Percentiles rank a stretch among this genome's conserved stretches.
Conservation (phyloP, 2,888 invertebrate genomes). For the Torymus aiolomorphi region DNA sequence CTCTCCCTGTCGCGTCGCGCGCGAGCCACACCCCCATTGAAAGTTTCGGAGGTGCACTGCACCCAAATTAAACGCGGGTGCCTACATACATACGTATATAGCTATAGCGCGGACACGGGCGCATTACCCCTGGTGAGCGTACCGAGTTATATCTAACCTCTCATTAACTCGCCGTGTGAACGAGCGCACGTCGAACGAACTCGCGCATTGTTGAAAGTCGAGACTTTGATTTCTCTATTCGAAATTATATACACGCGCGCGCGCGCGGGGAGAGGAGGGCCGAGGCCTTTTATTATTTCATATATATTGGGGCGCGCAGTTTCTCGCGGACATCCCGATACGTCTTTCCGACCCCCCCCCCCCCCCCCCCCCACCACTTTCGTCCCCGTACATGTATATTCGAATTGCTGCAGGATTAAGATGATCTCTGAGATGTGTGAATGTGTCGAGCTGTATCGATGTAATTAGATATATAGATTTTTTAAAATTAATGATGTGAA, state of each 20-base stretch:
- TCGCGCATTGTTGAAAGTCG: constrained; percentile 61
- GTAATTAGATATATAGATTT: too few species aligned
- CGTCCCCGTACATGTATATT: too few species aligned
- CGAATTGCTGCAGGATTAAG: too few species aligned
- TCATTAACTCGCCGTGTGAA: constrained; percentile 75
- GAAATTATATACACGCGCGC: constrained; percentile 56
- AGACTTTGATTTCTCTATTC: constrained; percentile 67
- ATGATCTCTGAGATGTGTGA: too few species aligned
- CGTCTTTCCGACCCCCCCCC: too few species aligned
- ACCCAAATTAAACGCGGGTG: constrained; percentile 73
- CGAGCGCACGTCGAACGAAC: constrained; percentile 39
- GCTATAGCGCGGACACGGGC: neutral
- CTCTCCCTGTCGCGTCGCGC: constrained; percentile 1
- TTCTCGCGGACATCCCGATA: too few species aligned
- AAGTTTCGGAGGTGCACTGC: constrained; percentile 61
- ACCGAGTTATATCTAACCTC: constrained; percentile 75
- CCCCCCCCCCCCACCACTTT: too few species aligned
- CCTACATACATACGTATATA: neutral
- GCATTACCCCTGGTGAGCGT: constrained; percentile 60
- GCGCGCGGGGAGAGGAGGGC: neutral
- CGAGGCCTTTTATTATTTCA: neutral
- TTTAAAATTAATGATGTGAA: too few species aligned
- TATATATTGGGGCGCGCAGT: neutral
- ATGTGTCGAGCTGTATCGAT: too few species aligned
- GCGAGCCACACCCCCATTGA: constrained; percentile 72